Percentiles rank a stretch among this genome's conserved stretches.
Evolutionary conservation across 2,888 invertebrate genomes (phyloP).

Genomic region (Leistus spinibarbis): DNA sequence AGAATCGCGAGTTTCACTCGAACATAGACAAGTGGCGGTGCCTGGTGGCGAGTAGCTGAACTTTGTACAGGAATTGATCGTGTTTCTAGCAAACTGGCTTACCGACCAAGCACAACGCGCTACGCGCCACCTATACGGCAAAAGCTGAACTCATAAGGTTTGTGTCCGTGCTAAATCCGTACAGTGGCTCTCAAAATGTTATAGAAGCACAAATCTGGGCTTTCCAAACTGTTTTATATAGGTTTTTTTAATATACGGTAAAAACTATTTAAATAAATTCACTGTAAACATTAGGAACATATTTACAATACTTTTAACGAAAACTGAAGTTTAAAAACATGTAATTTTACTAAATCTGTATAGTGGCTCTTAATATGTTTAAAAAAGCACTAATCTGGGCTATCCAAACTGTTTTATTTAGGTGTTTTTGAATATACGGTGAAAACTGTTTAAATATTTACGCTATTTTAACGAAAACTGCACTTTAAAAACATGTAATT

Average conservation of each 20-base stretch:
- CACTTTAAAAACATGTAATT: too few relatives aligned
- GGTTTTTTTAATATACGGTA: not conserved
- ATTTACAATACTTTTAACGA: not conserved
- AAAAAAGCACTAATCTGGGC: too few relatives aligned
- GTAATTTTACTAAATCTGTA: too few relatives aligned
- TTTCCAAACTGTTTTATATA: not conserved
- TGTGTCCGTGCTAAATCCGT: not conserved
- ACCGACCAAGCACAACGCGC: not conserved
- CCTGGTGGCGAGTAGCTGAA: constrained; percentile 5
- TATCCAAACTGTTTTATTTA: too few relatives aligned
- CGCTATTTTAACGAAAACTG: too few relatives aligned
- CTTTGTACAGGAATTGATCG: not conserved
- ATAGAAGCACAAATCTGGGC: not conserved
- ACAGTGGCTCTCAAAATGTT: not conserved
- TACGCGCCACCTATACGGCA: not conserved
- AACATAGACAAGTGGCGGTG: not conserved
- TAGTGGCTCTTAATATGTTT: too few relatives aligned
- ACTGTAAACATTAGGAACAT: not conserved
- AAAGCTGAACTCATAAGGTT: not conserved
- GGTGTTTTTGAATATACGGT: too few relatives aligned
- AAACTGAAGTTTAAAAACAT: not conserved
- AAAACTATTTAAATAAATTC: not conserved
- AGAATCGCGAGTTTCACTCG: too few relatives aligned
- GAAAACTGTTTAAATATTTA: too few relatives aligned
- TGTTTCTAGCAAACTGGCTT: not conserved